Evolutionary conservation across 2,113 vertebrate species (phyloP), one percentile per base, ranked within the genome.

Genomic region (Notarius lentiginosus): DNA sequence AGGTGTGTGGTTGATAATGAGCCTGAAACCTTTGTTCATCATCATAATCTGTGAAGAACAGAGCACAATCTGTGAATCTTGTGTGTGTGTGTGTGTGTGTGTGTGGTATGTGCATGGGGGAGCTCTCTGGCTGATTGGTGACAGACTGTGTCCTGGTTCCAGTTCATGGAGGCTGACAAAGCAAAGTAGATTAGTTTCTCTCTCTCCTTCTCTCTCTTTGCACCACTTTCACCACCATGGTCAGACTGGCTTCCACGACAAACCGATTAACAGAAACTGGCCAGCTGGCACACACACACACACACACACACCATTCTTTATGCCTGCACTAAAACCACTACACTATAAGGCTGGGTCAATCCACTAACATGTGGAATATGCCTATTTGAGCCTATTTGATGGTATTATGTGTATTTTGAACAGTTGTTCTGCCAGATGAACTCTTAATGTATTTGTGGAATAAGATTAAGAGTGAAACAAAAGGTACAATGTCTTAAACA

Each of bases 181-280:
- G 73, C 86, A 84, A 91, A 89, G 86, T 55, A 90, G 89, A 90
- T 89, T 90, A 90, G 41, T 30, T 65, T 82, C 49, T 76, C 49
- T 85, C 83, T 84, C 24, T 61, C 41, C 76, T 49, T 82, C 47
- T 76, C 55, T 85, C 79, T 86, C 24, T 79, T 61, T 86, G 84
- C 66, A 53, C 63, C 76, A 73, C 83, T 87, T 11, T 88, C 73
- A 3, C 83, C 53, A 84, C 51, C 66, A 41, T 24, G 53, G 83
- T 10, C 30, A 5, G 51, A n/a, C 63, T 41, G 51, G 49, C 77
- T 86, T 80, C 55, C 84, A 88, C 82, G 68, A 47, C 68, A 75
- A 24, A 27, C 53, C 49, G 80, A 89, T 89, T 89, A 89, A 68
- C 61, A 18, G 24, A 84, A 65, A 84, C 17, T 81, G 79, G 24